Conservation (phyloP, 2,113 vertebrate species). For the Anser brachyrhynchus region DNA sequence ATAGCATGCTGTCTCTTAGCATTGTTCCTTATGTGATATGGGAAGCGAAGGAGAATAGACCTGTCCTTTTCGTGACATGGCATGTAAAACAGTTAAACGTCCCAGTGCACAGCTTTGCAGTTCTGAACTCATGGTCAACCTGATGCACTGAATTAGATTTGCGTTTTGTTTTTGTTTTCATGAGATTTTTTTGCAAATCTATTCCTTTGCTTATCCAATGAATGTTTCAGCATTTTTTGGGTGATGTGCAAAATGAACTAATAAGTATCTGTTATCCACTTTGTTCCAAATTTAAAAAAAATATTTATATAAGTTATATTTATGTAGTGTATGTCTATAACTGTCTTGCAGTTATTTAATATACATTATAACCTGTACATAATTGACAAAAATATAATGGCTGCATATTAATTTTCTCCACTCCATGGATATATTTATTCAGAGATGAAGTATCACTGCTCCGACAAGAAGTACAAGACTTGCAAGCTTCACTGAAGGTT, state of each 20-base stretch:
- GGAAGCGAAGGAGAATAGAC: background rate
- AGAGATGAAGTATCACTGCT: constrained; percentile 92
- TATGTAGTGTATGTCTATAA: background rate
- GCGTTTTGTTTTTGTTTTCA: background rate
- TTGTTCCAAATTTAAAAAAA: background rate
- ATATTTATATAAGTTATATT: background rate
- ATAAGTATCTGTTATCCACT: background rate
- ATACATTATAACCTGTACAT: background rate
- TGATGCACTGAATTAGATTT: background rate
- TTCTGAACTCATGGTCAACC: background rate
- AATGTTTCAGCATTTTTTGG: background rate
- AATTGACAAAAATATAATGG: constrained; percentile 23
- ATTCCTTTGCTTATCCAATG: background rate
- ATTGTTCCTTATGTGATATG: background rate
- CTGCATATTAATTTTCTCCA: constrained; percentile 56
- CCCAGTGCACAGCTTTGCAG: background rate
- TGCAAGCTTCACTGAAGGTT: constrained; percentile 95
- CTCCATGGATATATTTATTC: constrained; percentile 35
- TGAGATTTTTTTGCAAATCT: background rate
- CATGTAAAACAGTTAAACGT: background rate
- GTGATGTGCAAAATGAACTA: background rate
- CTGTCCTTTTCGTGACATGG: background rate
- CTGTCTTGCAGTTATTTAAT: background rate
- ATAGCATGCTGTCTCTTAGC: background rate
- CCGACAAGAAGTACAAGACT: constrained; percentile 93